These are phyloP conservation scores for Montifringilla adamsi DNA, from an alignment of 2,113 vertebrate genomes.

Conservation along the genomic window DNA sequence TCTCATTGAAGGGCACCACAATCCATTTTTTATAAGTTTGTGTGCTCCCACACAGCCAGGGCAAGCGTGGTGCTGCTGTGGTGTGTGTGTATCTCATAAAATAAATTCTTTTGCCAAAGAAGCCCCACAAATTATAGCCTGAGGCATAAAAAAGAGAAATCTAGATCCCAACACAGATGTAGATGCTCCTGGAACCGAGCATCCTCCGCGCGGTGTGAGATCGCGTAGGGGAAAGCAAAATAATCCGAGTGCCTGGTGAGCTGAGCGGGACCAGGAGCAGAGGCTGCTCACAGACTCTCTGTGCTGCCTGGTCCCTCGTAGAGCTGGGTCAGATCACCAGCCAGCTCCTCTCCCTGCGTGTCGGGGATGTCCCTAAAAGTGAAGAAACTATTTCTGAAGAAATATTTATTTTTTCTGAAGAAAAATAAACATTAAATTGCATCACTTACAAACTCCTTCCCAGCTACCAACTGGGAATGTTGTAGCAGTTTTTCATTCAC, in stretches of 20 bases:
- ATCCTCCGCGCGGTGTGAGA: accelerated
- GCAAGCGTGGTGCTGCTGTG: neutral
- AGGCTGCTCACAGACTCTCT: neutral
- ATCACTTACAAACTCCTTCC: neutral
- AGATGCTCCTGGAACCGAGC: accelerated
- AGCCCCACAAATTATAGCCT: conserved; percentile 35
- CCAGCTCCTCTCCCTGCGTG: neutral
- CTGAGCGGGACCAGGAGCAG: neutral
- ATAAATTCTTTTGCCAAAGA: conserved; percentile 5
- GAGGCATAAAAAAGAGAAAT: neutral
- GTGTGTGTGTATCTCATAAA: neutral
- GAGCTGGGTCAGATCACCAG: neutral
- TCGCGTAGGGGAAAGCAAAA: neutral
- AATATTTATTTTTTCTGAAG: neutral
- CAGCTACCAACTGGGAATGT: neutral
- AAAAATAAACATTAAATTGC: neutral
- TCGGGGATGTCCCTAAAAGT: neutral
- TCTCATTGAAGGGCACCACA: neutral
- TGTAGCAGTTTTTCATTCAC: neutral
- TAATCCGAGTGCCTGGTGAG: neutral
- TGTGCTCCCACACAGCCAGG: neutral
- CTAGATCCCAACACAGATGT: conserved; percentile 25
- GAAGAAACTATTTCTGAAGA: no score
- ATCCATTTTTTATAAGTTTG: neutral
- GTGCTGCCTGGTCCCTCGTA: neutral